Evolutionary conservation across 2,888 invertebrate species (phyloP), one percentile per base, ranked within the genome.

Genomic region (Stegophylla sp.): DNA sequence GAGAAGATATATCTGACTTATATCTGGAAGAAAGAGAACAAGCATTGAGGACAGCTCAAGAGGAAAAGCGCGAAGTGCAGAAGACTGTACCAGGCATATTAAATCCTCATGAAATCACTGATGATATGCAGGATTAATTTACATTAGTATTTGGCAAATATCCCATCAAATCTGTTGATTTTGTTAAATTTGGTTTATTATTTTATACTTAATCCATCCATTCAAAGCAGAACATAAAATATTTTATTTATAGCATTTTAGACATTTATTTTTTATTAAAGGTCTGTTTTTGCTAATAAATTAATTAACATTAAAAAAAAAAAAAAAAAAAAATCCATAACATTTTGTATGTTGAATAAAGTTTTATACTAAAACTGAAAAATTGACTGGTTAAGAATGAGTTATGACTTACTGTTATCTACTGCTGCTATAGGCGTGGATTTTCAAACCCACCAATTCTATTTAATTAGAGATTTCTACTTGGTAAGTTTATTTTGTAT

Each of bases 1-100:
- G 99, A 64, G 97, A 97, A 87, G 98, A 99, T 87, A 97, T 98
- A 88, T 93, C 95, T 83, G 99, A 99, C 88, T 89, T 99, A 86
- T 99, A 94, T 89, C 89, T 99, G 86, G 99, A 99, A 86, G 99
- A 99, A 87, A 92, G 98, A 85, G 94, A 98, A 88, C 91, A 91
- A 83, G 93, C 95, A 82, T 90, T 99, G 84, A 92, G 93, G 84
- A 89, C 91, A 85, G 98, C 98, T 69, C 97, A 98, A 87, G 92
- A 94, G 83, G 97, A 97, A 85, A 98, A 98, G 88, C 91, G 96
- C 86, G 91, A 93, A 87, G 91, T 94, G 85, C 97, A 97, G 89
- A 90, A 96, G 88, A 92, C 94, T 67, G 97, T 98, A 84, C 98
- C 98, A 81, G 98, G 98, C 85, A 97, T 98, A 86, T 89, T 97